phyloP scores from a whole-genome alignment of 2,888 invertebrate genomes.

The Drosophila robusta region DNA sequence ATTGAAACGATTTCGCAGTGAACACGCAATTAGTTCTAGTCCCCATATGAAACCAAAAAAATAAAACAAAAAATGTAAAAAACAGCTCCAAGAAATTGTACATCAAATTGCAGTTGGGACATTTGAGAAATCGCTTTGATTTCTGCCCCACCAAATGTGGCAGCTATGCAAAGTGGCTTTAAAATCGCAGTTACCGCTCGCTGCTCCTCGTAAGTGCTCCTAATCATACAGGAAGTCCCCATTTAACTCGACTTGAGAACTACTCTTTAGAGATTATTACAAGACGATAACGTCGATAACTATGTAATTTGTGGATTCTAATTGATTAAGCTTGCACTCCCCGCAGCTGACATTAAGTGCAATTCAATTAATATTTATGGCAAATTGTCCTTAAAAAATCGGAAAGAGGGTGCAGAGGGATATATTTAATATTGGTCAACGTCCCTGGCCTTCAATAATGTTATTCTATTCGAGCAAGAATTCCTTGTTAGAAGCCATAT shows the following conservation, averaged over 20 bases:
- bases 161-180: slow-evolving; percentile 37
- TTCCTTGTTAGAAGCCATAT: too few species aligned
- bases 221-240: slow-evolving; percentile 24
- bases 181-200: neutral
- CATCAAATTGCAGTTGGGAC: slow-evolving; percentile 55
- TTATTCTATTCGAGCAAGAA: too few species aligned
- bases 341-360: too few species aligned
- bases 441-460: too few species aligned
- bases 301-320: too few species aligned
- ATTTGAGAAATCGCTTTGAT: slow-evolving; percentile 66
- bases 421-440: too few species aligned
- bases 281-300: neutral
- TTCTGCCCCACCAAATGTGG: slow-evolving; percentile 38
- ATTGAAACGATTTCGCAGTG: slow-evolving; percentile 77
- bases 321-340: neutral
- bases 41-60: slow-evolving; percentile 38
- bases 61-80: slow-evolving; percentile 2
- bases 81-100: slow-evolving; percentile 34
- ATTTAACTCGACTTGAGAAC: neutral
- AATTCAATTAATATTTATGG: too few species aligned
- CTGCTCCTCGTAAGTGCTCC: slow-evolving; percentile 10
- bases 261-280: neutral
- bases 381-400: too few species aligned
- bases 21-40: slow-evolving; percentile 79
- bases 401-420: too few species aligned